Conservation (phyloP, 2,797 vertebrate species). For the Potorous gilbertii region DNA sequence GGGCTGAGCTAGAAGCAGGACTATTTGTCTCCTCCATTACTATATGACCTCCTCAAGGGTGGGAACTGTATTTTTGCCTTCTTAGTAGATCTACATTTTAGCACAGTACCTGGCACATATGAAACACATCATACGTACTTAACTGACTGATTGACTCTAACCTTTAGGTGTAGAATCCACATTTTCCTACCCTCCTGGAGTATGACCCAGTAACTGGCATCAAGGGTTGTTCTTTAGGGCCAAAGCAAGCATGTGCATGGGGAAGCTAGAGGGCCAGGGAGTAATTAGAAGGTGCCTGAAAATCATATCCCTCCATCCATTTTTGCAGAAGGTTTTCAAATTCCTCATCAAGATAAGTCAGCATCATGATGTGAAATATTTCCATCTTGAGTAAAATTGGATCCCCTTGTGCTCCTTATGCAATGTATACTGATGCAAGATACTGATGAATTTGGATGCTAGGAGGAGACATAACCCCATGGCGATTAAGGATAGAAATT, state of each 20-base stretch:
- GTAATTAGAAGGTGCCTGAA: neutral
- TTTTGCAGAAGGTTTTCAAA: conserved; percentile 35
- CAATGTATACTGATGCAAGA: neutral
- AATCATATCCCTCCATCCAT: neutral
- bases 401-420: neutral
- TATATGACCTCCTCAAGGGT: neutral
- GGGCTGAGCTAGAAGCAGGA: neutral
- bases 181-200: neutral
- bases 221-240: neutral
- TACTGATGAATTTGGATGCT: neutral
- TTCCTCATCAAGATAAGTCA: conserved; percentile 8
- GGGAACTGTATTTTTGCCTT: neutral
- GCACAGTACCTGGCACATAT: neutral
- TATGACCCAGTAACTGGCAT: neutral
- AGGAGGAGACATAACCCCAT: too few species aligned
- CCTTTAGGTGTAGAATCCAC: neutral
- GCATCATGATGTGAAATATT: conserved; percentile 12
- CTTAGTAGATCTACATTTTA: neutral
- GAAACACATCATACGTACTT: neutral
- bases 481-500: neutral
- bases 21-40: neutral
- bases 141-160: too few species aligned
- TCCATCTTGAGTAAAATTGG: neutral
- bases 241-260: neutral
- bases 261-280: neutral